phyloP scores from a whole-genome alignment of 2,888 invertebrate genomes.

The Spodoptera littoralis region DNA sequence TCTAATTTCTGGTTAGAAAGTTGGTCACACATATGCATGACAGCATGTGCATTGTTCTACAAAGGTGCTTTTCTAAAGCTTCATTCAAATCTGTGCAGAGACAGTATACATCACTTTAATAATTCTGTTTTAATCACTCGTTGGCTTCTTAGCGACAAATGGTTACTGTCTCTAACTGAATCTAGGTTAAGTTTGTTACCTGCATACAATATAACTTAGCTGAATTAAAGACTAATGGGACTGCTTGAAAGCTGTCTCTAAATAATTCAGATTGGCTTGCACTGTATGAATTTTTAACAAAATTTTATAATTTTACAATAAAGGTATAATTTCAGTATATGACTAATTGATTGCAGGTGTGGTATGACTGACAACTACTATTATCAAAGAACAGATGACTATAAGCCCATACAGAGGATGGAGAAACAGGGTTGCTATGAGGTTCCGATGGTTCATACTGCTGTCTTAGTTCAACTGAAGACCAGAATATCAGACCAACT shows the following conservation, averaged over 20 bases:
- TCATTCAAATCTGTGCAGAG: slow-evolving; percentile 10
- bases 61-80: slow-evolving; percentile 50
- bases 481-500: slow-evolving; percentile 89
- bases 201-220: too few relatives aligned
- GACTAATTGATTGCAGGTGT: slow-evolving; percentile 75
- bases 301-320: not conserved
- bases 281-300: too few relatives aligned
- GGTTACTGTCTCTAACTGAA: too few relatives aligned
- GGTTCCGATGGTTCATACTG: slow-evolving; percentile 97
- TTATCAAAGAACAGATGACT: slow-evolving; percentile 94
- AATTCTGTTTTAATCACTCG: too few relatives aligned
- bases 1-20: slow-evolving; percentile 96
- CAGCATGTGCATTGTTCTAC: slow-evolving; percentile 44
- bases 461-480: slow-evolving; percentile 93
- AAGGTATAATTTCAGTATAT: not conserved
- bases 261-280: too few relatives aligned
- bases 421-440: slow-evolving; percentile 92
- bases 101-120: not conserved
- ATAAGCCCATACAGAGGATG: slow-evolving; percentile 93
- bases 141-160: too few relatives aligned
- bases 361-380: slow-evolving; percentile 96
- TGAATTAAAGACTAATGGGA: too few relatives aligned
- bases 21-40: slow-evolving; percentile 52
- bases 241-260: too few relatives aligned
- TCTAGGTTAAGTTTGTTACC: too few relatives aligned